A percentile compares a stretch with the other conserved stretches of the same genome.
Evolutionary conservation across 2,113 vertebrate species (phyloP).

Genomic region (Todiramphus chloris): DNA sequence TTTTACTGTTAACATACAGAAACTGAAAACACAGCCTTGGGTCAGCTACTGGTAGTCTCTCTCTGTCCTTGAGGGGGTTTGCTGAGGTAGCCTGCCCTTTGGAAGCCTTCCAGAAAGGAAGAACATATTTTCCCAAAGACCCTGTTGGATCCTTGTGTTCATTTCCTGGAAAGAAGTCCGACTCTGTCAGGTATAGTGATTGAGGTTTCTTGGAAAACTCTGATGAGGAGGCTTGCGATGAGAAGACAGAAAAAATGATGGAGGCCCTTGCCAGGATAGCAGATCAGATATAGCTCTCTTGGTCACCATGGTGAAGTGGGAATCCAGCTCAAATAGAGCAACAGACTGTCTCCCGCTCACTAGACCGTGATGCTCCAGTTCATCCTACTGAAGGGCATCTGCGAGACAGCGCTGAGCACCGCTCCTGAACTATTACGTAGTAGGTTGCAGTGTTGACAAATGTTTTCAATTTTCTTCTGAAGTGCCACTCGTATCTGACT

Average conservation of each 20-base stretch:
- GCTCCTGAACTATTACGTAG: not conserved
- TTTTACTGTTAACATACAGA: not conserved
- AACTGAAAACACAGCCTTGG: not conserved
- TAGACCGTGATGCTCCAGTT: constrained; percentile 31
- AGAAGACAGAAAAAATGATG: constrained; percentile 22
- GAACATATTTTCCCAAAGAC: not conserved
- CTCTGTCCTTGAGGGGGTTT: not conserved
- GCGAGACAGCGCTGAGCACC: constrained; percentile 29
- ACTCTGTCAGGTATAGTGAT: constrained; percentile 31
- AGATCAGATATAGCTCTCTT: constrained; percentile 42
- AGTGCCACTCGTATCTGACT: constrained; percentile 24
- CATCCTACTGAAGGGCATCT: constrained; percentile 41
- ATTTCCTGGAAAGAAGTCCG: not conserved
- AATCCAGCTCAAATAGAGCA: constrained; percentile 48
- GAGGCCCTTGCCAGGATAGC: constrained; percentile 25
- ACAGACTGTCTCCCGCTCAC: constrained; percentile 31
- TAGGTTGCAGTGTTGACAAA: constrained; percentile 28
- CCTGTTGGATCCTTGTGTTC: not conserved
- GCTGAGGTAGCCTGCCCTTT: not conserved
- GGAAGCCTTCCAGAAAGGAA: not conserved
- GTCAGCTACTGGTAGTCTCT: not conserved
- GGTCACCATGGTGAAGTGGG: constrained; percentile 47
- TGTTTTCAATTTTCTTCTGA: not conserved
- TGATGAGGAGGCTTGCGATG: not conserved
- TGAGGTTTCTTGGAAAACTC: constrained; percentile 57